phyloP scores from a whole-genome alignment of 1,140 invertebrate species.

The Heterodera carotae region DNA sequence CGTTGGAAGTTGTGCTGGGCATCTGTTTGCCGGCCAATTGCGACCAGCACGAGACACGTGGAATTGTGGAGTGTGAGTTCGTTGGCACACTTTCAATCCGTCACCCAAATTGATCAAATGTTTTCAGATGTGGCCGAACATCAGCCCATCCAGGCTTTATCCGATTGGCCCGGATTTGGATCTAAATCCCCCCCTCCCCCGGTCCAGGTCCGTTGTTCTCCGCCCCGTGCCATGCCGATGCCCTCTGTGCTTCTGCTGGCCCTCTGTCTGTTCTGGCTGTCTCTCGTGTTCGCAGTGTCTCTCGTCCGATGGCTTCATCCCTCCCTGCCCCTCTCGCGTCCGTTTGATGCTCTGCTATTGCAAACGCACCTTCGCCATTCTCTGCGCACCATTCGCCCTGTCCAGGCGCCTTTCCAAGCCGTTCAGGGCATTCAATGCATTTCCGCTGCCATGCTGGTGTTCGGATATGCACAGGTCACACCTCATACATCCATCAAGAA shows the following conservation, averaged over 20 bases:
- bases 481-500: too few relatives aligned
- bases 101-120: slow-evolving; percentile 2
- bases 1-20: slow-evolving; percentile 47
- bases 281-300: slow-evolving; percentile 18
- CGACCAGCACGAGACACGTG: slow-evolving; percentile 36
- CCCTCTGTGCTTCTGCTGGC: slow-evolving; percentile 28
- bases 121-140: slow-evolving; percentile 51
- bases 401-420: slow-evolving; percentile 34
- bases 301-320: slow-evolving; percentile 9
- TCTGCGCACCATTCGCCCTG: slow-evolving; percentile 45
- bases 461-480: slow-evolving; percentile 39
- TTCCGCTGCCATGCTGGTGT: slow-evolving; percentile 44
- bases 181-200: not conserved
- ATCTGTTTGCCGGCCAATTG: slow-evolving; percentile 49
- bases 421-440: slow-evolving; percentile 45
- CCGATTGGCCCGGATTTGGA: not conserved
- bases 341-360: slow-evolving; percentile 31
- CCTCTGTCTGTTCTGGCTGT: slow-evolving; percentile 31
- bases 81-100: not conserved
- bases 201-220: slow-evolving; percentile 42
- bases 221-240: slow-evolving; percentile 41
- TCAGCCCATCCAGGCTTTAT: slow-evolving; percentile 31
- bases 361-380: slow-evolving; percentile 42
- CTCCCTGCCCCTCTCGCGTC: slow-evolving; percentile 14
- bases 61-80: slow-evolving; percentile 46